Conservation (phyloP, 2,797 vertebrate genomes). For the Myiotriccus ornatus region DNA sequence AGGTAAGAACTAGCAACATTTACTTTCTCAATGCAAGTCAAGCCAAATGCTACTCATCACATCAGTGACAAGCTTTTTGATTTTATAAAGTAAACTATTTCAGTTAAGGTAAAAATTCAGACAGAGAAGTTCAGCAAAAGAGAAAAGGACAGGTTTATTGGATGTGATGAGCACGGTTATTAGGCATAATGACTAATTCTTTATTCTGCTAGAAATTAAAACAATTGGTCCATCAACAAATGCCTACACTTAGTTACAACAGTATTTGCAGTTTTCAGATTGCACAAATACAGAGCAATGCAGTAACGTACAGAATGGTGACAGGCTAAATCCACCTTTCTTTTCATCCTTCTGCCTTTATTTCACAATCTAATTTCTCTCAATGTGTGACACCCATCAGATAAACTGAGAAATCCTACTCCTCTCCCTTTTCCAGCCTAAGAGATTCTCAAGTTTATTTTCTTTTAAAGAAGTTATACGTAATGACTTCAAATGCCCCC, state of each 20-base stretch:
- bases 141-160: background rate
- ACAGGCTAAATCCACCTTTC: background rate
- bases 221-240: background rate
- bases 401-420: background rate
- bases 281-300: background rate
- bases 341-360: background rate
- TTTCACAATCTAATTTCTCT: background rate
- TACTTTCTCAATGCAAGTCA: background rate
- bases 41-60: background rate
- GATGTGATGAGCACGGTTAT: rapidly evolving
- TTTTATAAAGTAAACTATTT: background rate
- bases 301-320: background rate
- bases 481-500: background rate
- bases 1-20: background rate
- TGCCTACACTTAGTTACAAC: background rate
- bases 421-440: background rate
- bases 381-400: background rate
- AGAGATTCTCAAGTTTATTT: background rate
- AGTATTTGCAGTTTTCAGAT: background rate
- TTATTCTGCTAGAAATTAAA: background rate
- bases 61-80: background rate
- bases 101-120: background rate
- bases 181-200: background rate
- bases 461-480: background rate
- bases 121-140: background rate